Conservation (phyloP, 1,140 invertebrate species). For the Brachionus plicatilis region DNA sequence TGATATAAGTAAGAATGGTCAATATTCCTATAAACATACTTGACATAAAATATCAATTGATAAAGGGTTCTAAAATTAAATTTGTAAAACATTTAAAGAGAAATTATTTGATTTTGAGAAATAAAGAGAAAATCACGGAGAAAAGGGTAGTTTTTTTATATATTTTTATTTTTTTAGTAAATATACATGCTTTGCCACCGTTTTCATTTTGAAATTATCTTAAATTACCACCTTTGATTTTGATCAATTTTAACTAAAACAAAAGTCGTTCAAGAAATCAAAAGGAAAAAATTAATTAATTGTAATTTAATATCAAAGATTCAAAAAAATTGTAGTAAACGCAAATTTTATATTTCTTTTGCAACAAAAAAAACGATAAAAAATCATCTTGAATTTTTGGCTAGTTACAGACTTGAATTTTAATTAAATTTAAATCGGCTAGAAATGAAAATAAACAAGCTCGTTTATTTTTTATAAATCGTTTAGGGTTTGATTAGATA, state of each 20-base stretch:
- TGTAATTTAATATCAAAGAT: neutral
- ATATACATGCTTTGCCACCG: neutral
- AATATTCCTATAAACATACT: neutral
- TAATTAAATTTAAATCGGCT: neutral
- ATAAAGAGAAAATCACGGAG: neutral
- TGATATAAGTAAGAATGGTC: neutral
- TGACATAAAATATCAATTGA: neutral
- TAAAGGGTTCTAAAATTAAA: neutral
- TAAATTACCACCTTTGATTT: conserved; percentile 20
- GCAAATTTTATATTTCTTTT: neutral
- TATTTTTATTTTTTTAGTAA: neutral
- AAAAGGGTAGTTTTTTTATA: neutral
- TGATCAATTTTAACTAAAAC: neutral
- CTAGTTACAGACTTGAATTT: neutral
- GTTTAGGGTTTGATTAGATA: neutral
- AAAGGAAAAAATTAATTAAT: neutral
- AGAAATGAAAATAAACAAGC: neutral
- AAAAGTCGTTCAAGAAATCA: neutral
- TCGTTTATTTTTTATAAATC: neutral
- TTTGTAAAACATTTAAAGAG: neutral
- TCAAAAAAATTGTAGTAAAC: neutral
- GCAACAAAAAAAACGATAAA: too few species aligned
- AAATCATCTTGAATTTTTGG: neutral
- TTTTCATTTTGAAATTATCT: neutral
- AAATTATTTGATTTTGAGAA: neutral